These are phyloP conservation scores for Anoplophora glabripennis DNA, from an alignment of 1,140 invertebrate species.

Conservation along the genomic window DNA sequence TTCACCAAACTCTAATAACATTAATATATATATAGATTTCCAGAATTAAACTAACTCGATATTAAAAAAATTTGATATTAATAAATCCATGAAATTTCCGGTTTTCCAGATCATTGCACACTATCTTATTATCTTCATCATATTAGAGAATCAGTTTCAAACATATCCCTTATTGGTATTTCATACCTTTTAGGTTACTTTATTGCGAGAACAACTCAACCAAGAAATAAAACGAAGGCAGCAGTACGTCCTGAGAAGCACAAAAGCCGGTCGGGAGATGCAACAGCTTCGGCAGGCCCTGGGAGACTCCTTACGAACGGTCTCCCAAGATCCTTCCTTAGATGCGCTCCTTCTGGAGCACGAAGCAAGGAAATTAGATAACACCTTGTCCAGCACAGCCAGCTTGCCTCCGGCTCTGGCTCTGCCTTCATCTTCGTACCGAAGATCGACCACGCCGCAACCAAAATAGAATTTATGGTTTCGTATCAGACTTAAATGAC, in stretches of 20 bases:
- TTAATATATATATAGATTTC: too few species aligned
- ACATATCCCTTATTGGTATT: not conserved
- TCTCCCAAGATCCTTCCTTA: constrained; percentile 75
- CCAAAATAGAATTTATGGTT: constrained; percentile 32
- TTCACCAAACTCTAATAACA: too few species aligned
- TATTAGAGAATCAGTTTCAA: not conserved
- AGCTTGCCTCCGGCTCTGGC: constrained; percentile 58
- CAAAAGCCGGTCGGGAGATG: constrained; percentile 80
- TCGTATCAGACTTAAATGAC: too few species aligned
- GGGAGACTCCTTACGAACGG: constrained; percentile 78
- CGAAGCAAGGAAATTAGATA: constrained; percentile 79
- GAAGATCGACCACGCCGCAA: constrained; percentile 50
- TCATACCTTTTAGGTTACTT: constrained; percentile 56
- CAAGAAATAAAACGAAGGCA: constrained; percentile 85
- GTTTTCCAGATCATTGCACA: not conserved
- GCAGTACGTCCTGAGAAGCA: constrained; percentile 76
- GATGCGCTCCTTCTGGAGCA: constrained; percentile 80
- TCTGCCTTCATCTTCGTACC: constrained; percentile 45
- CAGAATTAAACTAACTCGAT: too few species aligned
- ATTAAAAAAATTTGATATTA: too few species aligned
- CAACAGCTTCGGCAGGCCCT: constrained; percentile 77
- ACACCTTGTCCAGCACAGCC: constrained; percentile 57
- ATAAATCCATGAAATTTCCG: too few species aligned
- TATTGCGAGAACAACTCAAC: constrained; percentile 76
- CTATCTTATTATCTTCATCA: not conserved